A percentile compares a stretch with the other conserved stretches of the same genome.
These are phyloP conservation scores for Heliconius melpomene DNA, from an alignment of 1,140 invertebrate species.

Conservation along the genomic window DNA sequence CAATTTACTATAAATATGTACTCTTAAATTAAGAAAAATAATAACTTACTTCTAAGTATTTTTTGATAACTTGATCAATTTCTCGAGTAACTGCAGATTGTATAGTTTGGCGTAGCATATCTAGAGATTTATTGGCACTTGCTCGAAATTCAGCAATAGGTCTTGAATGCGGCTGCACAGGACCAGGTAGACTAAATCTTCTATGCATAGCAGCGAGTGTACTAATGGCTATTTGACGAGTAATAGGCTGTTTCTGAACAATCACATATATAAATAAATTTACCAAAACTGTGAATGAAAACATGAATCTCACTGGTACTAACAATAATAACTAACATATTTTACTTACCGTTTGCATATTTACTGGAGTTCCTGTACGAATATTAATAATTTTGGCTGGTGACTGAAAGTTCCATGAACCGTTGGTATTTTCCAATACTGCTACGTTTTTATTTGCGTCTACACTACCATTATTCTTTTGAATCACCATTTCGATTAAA, in stretches of 20 bases:
- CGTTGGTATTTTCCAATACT: conserved; percentile 47
- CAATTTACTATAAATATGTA: background rate
- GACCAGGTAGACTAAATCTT: conserved; percentile 80
- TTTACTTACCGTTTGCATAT: conserved; percentile 65
- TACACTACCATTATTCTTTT: conserved; percentile 67
- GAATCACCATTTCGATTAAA: conserved; percentile 70
- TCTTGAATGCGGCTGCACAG: conserved; percentile 79
- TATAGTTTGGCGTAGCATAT: conserved; percentile 87
- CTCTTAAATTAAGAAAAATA: background rate
- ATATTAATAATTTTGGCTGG: conserved; percentile 56
- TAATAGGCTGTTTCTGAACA: conserved; percentile 83
- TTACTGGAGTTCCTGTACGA: conserved; percentile 48
- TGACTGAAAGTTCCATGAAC: conserved; percentile 65
- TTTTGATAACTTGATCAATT: conserved; percentile 88
- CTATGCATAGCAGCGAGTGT: conserved; percentile 82
- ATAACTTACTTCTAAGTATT: conserved; percentile 86
- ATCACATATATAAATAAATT: conserved; percentile 16
- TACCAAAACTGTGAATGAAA: conserved; percentile 2
- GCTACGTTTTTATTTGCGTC: conserved; percentile 53
- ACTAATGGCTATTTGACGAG: conserved; percentile 83
- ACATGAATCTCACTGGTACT: background rate
- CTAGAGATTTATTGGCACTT: conserved; percentile 87
- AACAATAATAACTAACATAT: conserved; percentile 7
- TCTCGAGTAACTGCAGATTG: conserved; percentile 89
- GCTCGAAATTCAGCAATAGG: conserved; percentile 79